Evolutionary conservation across 2,113 vertebrate genomes (phyloP), one percentile per base, ranked within the genome.

Genomic region (Thalassarche chlororhynchos): DNA sequence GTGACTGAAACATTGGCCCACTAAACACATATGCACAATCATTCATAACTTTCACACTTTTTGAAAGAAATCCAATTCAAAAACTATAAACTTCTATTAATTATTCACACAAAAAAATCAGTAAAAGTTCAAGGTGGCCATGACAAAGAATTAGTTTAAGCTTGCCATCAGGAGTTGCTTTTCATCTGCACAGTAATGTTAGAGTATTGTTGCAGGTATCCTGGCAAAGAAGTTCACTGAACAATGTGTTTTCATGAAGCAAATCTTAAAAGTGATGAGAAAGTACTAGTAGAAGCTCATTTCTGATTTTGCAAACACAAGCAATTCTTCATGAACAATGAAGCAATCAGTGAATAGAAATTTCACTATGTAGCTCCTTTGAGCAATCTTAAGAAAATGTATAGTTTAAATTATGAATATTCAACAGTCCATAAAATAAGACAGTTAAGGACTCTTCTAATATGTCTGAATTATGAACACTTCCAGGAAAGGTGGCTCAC

Each of bases 381-480:
- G 71, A 32, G 9, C 46, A 84, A 42, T 46, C 82, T 96, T 84
- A 90, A 70, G 62, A 90, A 93, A 90, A 88, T 88, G 14, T 84
- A 70, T 90, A 44, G 46, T 92, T 94, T 81, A 88, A 86, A 64
- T 93, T 70, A 93, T 90, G 82, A 95, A 96, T 97, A 96, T 95
- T 95, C 82, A 96, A 70, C 70, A 93, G 64, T 55, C 58, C 18
- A 17, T 96, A 93, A 97, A 97, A 90, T 70, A 81, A 17, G 28
- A 51, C 62, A 66, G 49, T 80, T 88, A 96, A 96, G 26, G 62
- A 60, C 34, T 86, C 36, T 77, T 92, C 51, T 93, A 80, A 70
- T 74, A 84, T 62, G n/a, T 29, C 83, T 90, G 78, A 92, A 58
- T 97, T 70, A 94, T 69, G 18, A 91, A 76, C 80, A 74, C 82